Conservation (phyloP, 2,888 invertebrate species). For the Caenorhabditis sp. region DNA sequence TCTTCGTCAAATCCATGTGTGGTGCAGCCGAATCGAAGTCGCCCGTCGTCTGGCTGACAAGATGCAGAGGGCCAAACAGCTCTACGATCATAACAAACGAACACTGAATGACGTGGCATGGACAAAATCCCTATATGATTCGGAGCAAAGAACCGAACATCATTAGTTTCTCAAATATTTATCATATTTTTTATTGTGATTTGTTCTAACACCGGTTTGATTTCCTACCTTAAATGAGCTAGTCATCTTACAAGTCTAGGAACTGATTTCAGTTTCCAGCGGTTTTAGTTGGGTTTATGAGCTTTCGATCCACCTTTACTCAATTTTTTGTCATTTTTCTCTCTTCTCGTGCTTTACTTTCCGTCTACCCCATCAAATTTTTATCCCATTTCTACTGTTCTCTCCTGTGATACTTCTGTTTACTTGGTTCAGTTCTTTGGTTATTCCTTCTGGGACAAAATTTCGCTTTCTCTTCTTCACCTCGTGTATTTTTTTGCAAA, state of each 20-base stretch:
- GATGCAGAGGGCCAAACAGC: constrained; percentile 79
- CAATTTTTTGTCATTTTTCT: constrained; percentile 31
- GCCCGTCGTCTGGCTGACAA: constrained; percentile 77
- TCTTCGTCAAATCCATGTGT: constrained; percentile 63
- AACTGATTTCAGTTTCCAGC: constrained; percentile 18
- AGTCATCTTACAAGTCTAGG: constrained; percentile 37
- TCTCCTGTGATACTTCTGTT: constrained; percentile 42
- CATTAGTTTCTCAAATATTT: constrained; percentile 39
- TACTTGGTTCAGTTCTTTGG: constrained; percentile 41
- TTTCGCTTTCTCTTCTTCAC: constrained; percentile 39
- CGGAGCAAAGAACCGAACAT: constrained; percentile 44
- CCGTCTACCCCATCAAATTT: constrained; percentile 8
- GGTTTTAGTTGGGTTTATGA: constrained; percentile 5
- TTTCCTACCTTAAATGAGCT: constrained; percentile 37
- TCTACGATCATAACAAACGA: constrained; percentile 79
- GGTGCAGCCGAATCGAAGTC: constrained; percentile 75
- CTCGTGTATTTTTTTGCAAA: constrained; percentile 33
- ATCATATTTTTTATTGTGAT: constrained; percentile 26
- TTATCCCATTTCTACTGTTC: background rate
- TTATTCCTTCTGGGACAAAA: constrained; percentile 27
- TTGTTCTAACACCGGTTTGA: constrained; percentile 32
- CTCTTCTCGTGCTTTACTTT: constrained; percentile 31
- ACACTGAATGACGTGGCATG: constrained; percentile 73
- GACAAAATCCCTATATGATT: constrained; percentile 51
- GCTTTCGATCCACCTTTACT: constrained; percentile 2